Evolutionary conservation across 1,140 invertebrate species (phyloP), one percentile per base, ranked within the genome.

Genomic region (Drosophila pseudoobscura): DNA sequence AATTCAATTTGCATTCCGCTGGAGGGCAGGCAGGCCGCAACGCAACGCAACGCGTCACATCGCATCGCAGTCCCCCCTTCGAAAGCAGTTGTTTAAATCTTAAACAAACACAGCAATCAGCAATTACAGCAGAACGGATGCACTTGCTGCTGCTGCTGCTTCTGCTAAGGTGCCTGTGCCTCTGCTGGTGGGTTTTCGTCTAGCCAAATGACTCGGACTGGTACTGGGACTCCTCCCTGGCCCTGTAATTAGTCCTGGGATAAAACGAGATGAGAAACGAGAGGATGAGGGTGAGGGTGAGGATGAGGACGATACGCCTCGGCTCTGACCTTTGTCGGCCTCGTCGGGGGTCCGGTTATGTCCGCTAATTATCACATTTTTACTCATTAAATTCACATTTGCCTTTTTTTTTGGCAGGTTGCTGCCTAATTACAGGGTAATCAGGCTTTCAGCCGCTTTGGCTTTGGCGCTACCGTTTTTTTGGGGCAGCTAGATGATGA

Each of bases 311-410:
- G 20, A 39, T 17, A 47, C 73, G 54, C 24, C 43, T 51, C 24
- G 24, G 24, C 45, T 61, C 31, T 41, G 63, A 52, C 69, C 77
- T 83, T 83, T 88, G 78, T 88, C 78, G 83, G 78, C 71, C 80
- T 70, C 50, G 50, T 72, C 75, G 83, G 66, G 52, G 64, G 66
- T 70, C 52, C 63, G 17, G 35, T 39, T 39, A 39, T 62, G 76
- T 76, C 68, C 72, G 71, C 78, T 87, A 87, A 87, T 89, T 87
- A 87, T 87, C 83, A 88, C 83, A 88, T 87, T 87, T 87, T 83
- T 88, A 87, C 83, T 87, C 83, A 87, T 87, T 87, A 87, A 87
- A 88, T 87, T 83, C 78, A 78, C 83, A 87, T 87, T 87, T 87
- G 78, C 70, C 62, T 55, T 46, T 51, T n/a, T n/a, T 57, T 73